Base-by-base conservation (phyloP, 2,888 invertebrate species). In the Agapetus fuscipes region DNA sequence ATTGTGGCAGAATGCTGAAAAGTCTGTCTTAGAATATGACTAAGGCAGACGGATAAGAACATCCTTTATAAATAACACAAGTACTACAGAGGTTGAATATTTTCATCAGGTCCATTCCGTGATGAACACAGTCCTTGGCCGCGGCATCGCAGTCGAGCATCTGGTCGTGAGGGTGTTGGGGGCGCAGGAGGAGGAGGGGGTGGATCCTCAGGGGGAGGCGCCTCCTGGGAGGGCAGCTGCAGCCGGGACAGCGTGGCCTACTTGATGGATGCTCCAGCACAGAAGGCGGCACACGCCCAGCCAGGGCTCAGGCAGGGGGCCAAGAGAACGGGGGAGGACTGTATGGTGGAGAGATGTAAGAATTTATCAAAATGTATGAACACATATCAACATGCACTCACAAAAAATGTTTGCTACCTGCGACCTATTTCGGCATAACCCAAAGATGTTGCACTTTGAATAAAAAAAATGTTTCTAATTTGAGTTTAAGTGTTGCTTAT, bases 251-350 rank as follows among this genome's bases (percentile, higher is more conserved):
- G 37, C 7, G 38, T 30, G n/a, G 39, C 39, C 6, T 41, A 34
- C 30, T 34, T 42, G 17, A 42, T 47, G 44, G 47, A 47, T 16
- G 29, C 16, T 3, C 10, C 12, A 5, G 37, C 44, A 2, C 44
- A 34, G 34, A 62, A 69, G 48, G 69, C 71, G 11, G 69, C 69
- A 45, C 74, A 72, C 51, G 66, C 74, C 4, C 60, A 65, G 42
- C 61, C 61, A 24, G 70, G 64, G 49, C 56, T 74, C 37, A 74
- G 74, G 53, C 75, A 71, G 56, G 81, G 80, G 50, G 67, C 72
- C 9, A 76, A 77, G 35, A 59, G 78, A 32, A 74, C 79, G 17
- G 83, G 83, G 0, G 81, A 83, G 38, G 83, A 83, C 39, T 81
- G 79, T 46, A 72, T 81, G 14, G 78, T 74, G 50, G 78, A 81